These are phyloP conservation scores for Sinocyclocheilus rhinocerous DNA, from an alignment of 2,113 vertebrate genomes.

Conservation along the genomic window DNA sequence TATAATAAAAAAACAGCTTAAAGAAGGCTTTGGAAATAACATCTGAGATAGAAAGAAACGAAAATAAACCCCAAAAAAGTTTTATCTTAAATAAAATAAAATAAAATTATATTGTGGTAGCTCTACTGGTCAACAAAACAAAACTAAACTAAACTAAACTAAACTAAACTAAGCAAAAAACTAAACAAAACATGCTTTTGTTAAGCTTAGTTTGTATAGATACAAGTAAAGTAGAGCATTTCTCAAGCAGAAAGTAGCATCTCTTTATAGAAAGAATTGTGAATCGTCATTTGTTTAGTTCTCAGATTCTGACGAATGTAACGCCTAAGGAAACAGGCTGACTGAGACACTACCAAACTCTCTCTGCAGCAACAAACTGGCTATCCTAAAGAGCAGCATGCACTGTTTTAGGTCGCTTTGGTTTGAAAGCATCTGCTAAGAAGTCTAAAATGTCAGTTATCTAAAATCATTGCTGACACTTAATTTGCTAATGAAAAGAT, in stretches of 20 bases:
- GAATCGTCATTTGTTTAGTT: background rate
- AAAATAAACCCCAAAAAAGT: background rate
- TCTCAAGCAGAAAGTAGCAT: background rate
- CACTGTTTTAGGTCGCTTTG: background rate
- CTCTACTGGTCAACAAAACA: background rate
- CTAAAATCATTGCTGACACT: background rate
- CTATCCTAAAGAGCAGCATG: background rate
- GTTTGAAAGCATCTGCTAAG: background rate
- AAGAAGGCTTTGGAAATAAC: background rate
- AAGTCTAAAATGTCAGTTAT: background rate
- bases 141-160: background rate
- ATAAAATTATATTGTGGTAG: background rate
- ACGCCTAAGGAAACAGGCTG: conserved; percentile 2
- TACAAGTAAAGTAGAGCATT: background rate
- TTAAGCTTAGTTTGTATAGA: too few species aligned
- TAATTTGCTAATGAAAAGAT: background rate
- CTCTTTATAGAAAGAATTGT: background rate
- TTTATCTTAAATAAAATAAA: background rate
- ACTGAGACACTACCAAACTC: background rate
- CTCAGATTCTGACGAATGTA: conserved; percentile 7
- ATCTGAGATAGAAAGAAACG: background rate
- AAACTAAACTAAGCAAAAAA: too few species aligned
- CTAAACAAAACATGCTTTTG: background rate
- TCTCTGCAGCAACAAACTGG: background rate
- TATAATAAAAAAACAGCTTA: background rate